phyloP scores from a whole-genome alignment of 2,113 vertebrate genomes.

The Rutilus rutilus region DNA sequence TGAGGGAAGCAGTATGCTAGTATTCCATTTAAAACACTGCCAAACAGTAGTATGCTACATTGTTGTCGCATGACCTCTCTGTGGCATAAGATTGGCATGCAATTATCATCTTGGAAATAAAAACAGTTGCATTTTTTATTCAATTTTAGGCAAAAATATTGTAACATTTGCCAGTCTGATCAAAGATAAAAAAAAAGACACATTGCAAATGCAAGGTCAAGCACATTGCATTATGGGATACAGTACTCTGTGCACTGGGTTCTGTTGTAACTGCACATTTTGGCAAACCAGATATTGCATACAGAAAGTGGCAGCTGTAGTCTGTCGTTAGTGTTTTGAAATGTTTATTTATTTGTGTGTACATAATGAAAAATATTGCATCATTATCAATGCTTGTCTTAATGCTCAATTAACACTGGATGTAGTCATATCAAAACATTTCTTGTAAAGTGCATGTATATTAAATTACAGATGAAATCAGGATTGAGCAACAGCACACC shows the following conservation, averaged over 20 bases:
- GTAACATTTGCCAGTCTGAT: neutral
- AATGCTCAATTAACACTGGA: constrained; percentile 8
- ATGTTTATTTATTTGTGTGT: neutral
- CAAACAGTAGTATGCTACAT: neutral
- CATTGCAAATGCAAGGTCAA: neutral
- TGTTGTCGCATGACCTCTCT: neutral
- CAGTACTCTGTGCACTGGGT: neutral
- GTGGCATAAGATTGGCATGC: neutral
- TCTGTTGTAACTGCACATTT: neutral
- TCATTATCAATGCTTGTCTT: neutral
- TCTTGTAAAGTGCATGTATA: neutral
- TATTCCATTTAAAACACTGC: neutral
- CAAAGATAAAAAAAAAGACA: constrained; percentile 7
- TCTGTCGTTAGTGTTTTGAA: neutral
- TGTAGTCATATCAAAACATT: neutral
- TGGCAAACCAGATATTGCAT: neutral
- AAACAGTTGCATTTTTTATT: neutral
- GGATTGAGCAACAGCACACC: constrained; percentile 3
- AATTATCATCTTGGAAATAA: neutral
- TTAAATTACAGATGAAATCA: neutral
- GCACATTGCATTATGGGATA: neutral
- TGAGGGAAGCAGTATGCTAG: neutral
- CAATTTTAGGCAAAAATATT: neutral
- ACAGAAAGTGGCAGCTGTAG: neutral
- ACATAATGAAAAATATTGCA: neutral